Percentiles rank a stretch among this genome's conserved stretches.
phyloP scores from a whole-genome alignment of 2,888 invertebrate species.

The Eristalis intricaria region DNA sequence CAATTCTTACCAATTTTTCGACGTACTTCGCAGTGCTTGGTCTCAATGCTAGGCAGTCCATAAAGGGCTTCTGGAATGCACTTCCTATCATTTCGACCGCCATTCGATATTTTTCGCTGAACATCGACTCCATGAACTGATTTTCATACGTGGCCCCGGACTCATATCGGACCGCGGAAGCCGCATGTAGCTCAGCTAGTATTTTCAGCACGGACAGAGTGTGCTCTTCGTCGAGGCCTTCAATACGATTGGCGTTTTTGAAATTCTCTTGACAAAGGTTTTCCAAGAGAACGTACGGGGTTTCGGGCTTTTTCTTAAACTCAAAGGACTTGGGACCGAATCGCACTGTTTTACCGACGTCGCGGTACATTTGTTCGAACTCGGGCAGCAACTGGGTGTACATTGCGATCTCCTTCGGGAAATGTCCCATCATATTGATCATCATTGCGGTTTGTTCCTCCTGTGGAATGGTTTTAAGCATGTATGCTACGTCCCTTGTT shows the following conservation, averaged over 20 bases:
- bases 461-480: conserved; percentile 77
- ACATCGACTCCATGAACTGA: conserved; percentile 52
- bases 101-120: conserved; percentile 64
- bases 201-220: conserved; percentile 75
- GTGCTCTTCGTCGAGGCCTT: conserved; percentile 76
- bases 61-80: conserved; percentile 43
- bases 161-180: conserved; percentile 75
- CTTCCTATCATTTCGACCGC: conserved; percentile 54
- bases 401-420: conserved; percentile 79
- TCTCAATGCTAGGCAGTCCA: neutral
- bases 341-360: conserved; percentile 74
- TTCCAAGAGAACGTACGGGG: conserved; percentile 77
- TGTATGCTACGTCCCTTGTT: conserved; percentile 72
- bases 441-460: conserved; percentile 49
- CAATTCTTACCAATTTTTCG: neutral
- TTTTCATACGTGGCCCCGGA: conserved; percentile 73
- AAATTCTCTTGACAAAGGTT: conserved; percentile 77
- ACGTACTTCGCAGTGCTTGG: neutral
- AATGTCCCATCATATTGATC: conserved; percentile 74
- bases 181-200: conserved; percentile 78
- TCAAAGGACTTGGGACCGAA: conserved; percentile 77
- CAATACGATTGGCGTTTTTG: conserved; percentile 75
- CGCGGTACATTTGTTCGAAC: conserved; percentile 77
- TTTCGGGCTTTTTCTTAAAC: conserved; percentile 73
- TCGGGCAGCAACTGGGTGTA: conserved; percentile 76